These are phyloP conservation scores for Coptodon bakossiorum DNA, from an alignment of 2,113 vertebrate species.

Conservation along the genomic window DNA sequence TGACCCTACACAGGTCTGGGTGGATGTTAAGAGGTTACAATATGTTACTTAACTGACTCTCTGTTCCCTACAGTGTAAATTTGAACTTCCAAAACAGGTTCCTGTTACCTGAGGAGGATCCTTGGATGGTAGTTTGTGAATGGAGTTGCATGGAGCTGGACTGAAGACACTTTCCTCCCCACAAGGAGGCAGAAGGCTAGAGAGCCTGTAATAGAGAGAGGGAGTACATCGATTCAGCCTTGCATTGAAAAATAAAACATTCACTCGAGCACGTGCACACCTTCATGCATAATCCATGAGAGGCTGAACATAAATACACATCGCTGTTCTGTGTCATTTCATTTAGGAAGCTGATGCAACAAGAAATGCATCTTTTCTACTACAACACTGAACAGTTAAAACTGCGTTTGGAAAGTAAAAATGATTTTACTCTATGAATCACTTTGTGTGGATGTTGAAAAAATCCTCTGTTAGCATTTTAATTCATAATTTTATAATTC, in stretches of 20 bases:
- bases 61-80: neutral
- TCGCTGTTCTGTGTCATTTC: slow-evolving; percentile 9
- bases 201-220: neutral
- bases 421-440: neutral
- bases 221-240: neutral
- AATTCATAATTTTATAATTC: neutral
- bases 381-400: neutral
- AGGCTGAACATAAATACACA: neutral
- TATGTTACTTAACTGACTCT: neutral
- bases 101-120: neutral
- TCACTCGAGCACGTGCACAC: slow-evolving; percentile 6
- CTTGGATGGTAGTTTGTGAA: neutral
- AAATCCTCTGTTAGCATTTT: neutral
- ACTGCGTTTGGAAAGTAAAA: neutral
- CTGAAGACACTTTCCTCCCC: neutral
- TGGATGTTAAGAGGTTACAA: neutral
- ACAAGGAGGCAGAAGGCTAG: neutral
- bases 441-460: neutral
- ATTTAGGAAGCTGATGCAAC: slow-evolving; percentile 18
- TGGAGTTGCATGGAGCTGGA: neutral
- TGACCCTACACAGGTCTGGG: neutral
- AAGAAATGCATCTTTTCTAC: neutral
- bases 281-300: slow-evolving; percentile 12
- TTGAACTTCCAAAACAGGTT: neutral
- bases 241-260: neutral